Evolutionary conservation across 2,797 vertebrate genomes (phyloP), one percentile per base, ranked within the genome.

Genomic region (Alauda arvensis): DNA sequence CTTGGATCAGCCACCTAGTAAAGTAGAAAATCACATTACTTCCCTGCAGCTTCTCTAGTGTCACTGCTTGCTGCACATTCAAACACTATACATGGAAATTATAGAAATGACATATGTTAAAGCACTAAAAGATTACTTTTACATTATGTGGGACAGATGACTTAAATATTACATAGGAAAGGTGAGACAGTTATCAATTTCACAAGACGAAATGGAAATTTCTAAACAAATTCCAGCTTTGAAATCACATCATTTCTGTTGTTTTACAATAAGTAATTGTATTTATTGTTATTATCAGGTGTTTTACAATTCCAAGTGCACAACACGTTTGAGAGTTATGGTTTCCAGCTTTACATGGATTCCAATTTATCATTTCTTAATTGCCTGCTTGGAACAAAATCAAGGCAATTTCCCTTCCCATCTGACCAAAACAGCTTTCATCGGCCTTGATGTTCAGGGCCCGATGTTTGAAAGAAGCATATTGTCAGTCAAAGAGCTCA

Each of bases 281-380:
- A 91, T 93, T 79, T 96, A 94, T 96, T 91, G 68, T 94, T 95
- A 96, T 93, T 90, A 90, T 95, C 68, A 87, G 37, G 8, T 90
- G 87, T 88, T 96, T 95, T 95, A 90, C 69, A 91, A 91, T 96
- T 95, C 90, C 80, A 86, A 91, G 72, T 95, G 79, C 76, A 71
- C 84, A 80, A 88, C 77, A 92, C 71, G 20, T 77, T 63, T 87
- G 76, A 95, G 90, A 96, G 72, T 93, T 95, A 96, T 56, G 43
- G 52, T 75, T 93, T 95, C 91, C 63, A 66, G 48, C 43, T 94
- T 95, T 71, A 85, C 71, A 71, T 69, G 57, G 65, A 94, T 95
- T 94, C 92, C 80, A 95, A 95, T 96, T 94, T 90, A 96, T 97
- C 94, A 96, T 94, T 49, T 83, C 88, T 93, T 97, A 96, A 97